Conservation (phyloP, 1,140 invertebrate genomes). For the Drosophila virilis region DNA sequence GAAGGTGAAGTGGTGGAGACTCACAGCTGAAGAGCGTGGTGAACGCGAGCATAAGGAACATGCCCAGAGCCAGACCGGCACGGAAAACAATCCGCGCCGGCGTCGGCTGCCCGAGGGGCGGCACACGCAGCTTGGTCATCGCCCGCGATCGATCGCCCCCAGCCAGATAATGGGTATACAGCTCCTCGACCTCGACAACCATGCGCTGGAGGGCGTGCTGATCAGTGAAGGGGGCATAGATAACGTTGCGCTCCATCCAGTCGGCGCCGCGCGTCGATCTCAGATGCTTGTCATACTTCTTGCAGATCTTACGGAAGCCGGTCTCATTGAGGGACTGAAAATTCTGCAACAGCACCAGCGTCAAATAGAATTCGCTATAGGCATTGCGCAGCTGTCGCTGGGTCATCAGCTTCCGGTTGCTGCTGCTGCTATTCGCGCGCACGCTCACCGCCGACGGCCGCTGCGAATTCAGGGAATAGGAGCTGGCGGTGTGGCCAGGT, state of each 20-base stretch:
- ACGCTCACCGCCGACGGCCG: background rate
- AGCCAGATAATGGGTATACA: constrained; percentile 88
- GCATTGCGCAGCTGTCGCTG: constrained; percentile 96
- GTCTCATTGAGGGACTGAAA: constrained; percentile 98
- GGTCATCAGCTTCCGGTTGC: constrained; percentile 84
- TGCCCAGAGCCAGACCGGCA: constrained; percentile 87
- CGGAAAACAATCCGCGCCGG: constrained; percentile 88
- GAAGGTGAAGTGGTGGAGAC: constrained; percentile 11
- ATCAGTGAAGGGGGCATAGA: constrained; percentile 46
- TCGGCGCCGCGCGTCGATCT: constrained; percentile 17
- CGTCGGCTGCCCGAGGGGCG: constrained; percentile 89
- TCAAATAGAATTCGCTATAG: constrained; percentile 99
- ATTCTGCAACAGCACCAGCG: constrained; percentile 95
- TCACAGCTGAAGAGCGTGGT: constrained; percentile 61
- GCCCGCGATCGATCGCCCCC: constrained; percentile 88
- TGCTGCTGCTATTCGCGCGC: constrained; percentile 23
- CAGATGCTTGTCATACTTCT: constrained; percentile 97
- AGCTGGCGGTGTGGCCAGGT: constrained; percentile 37
- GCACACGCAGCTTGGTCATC: constrained; percentile 90
- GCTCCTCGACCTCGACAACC: constrained; percentile 89
- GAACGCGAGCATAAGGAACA: constrained; percentile 87
- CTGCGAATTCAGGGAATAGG: constrained; percentile 19
- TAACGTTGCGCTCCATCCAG: constrained; percentile 44
- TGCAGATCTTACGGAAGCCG: constrained; percentile 99
- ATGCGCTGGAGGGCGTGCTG: constrained; percentile 66